phyloP scores from a whole-genome alignment of 1,140 invertebrate species.

The Atta texana region DNA sequence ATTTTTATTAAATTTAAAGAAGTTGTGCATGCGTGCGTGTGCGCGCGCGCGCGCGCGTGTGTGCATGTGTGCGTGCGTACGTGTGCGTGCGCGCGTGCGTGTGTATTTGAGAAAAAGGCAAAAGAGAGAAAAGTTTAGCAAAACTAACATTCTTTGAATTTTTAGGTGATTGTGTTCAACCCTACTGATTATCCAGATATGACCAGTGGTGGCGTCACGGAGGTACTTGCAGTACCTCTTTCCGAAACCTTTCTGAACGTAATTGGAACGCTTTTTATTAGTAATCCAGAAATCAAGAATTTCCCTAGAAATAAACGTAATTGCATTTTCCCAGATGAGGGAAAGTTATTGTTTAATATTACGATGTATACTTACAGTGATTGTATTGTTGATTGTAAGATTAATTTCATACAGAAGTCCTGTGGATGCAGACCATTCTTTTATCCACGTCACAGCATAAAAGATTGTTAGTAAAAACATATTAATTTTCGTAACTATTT shows the following conservation, averaged over 20 bases:
- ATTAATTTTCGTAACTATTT: not conserved
- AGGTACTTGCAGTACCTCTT: slow-evolving; percentile 70
- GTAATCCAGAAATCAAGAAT: slow-evolving; percentile 57
- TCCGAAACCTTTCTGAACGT: slow-evolving; percentile 73
- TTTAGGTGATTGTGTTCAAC: slow-evolving; percentile 83
- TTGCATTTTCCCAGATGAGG: slow-evolving; percentile 86
- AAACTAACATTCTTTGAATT: not conserved
- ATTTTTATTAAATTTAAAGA: not conserved
- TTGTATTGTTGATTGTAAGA: slow-evolving; percentile 87
- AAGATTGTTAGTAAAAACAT: slow-evolving; percentile 41
- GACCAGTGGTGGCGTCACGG: slow-evolving; percentile 77
- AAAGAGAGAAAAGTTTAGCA: not conserved
- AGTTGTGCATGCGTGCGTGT: too few species aligned
- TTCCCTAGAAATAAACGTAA: slow-evolving; percentile 82
- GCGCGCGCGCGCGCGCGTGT: too few species aligned
- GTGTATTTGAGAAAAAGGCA: too few species aligned
- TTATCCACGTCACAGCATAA: slow-evolving; percentile 67
- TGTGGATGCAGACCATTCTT: slow-evolving; percentile 87
- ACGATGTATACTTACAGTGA: slow-evolving; percentile 87
- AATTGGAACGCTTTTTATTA: slow-evolving; percentile 68
- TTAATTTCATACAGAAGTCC: slow-evolving; percentile 83
- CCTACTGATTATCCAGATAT: slow-evolving; percentile 85
- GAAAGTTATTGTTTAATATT: slow-evolving; percentile 73
- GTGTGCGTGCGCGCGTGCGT: too few species aligned
- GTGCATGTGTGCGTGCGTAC: too few species aligned